A percentile compares a stretch with the other conserved stretches of the same genome.
These are phyloP conservation scores for Danio albolineatus DNA, from an alignment of 2,797 vertebrate species.

Conservation along the genomic window DNA sequence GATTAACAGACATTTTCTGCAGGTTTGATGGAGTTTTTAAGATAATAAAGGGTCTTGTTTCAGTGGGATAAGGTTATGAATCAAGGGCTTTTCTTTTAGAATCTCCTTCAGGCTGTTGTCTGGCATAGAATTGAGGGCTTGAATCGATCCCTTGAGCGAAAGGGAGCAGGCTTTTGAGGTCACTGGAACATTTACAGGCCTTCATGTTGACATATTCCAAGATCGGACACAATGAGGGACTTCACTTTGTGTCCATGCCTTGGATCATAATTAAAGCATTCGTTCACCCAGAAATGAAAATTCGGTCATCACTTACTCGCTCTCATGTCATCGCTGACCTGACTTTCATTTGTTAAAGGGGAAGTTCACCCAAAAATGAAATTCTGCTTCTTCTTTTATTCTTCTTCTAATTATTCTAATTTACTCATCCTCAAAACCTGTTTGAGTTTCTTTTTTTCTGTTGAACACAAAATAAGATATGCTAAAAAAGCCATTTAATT, in stretches of 20 bases:
- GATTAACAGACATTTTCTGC: not conserved
- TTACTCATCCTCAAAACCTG: too few species aligned
- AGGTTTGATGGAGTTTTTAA: not conserved
- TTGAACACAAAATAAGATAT: not conserved
- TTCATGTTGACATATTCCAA: slow-evolving; percentile 10
- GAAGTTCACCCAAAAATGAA: too few species aligned
- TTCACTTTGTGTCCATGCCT: not conserved
- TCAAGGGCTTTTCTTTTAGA: slow-evolving; percentile 26
- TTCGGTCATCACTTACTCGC: not conserved
- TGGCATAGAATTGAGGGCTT: slow-evolving; percentile 29
- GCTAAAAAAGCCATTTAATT: too few species aligned
- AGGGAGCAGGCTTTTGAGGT: slow-evolving; percentile 42
- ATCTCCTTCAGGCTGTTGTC: slow-evolving; percentile 39
- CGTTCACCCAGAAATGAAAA: slow-evolving; percentile 12
- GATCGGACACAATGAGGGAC: slow-evolving; percentile 24
- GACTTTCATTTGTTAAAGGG: too few species aligned
- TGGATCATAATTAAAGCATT: slow-evolving; percentile 15
- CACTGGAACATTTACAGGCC: slow-evolving; percentile 21
- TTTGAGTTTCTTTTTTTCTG: not conserved
- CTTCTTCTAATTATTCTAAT: too few species aligned
- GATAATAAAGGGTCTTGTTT: not conserved
- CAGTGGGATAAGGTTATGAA: slow-evolving; percentile 1
- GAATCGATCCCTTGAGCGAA: slow-evolving; percentile 24
- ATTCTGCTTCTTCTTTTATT: too few species aligned
- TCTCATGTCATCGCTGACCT: not conserved